Conservation (phyloP, 30 jellyfish, hydroid and myxozoan species). For the Pelagia noctiluca region DNA sequence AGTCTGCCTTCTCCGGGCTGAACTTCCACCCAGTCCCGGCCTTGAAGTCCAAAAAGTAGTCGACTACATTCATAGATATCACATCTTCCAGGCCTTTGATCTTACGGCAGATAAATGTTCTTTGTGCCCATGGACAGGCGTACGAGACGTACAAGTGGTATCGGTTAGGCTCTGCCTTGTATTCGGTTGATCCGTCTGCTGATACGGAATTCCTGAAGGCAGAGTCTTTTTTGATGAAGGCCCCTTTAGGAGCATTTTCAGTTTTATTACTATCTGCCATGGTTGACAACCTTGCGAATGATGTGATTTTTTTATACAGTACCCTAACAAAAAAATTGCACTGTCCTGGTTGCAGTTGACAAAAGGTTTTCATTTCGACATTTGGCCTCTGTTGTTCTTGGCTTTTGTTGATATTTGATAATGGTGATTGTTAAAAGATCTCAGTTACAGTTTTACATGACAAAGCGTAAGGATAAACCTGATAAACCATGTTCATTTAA, state of each 20-base stretch:
- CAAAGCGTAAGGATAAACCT: too few relatives aligned
- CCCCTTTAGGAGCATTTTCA: conserved; percentile 55
- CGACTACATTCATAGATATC: conserved; percentile 68
- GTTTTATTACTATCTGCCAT: background rate
- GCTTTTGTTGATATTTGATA: too few relatives aligned
- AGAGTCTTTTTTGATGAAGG: conserved; percentile 59
- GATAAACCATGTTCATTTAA: too few relatives aligned
- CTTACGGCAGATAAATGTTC: conserved; percentile 52
- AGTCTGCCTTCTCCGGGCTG: conserved; percentile 70
- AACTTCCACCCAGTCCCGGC: conserved; percentile 76
- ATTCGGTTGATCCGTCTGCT: conserved; percentile 82
- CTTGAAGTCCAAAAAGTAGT: conserved; percentile 42
- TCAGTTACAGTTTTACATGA: too few relatives aligned
- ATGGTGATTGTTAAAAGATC: too few relatives aligned
- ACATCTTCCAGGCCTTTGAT: conserved; percentile 83
- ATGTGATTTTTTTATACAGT: background rate
- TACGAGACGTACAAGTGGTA: conserved; percentile 78
- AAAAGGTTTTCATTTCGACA: too few relatives aligned
- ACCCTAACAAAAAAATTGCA: too few relatives aligned
- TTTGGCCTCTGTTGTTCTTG: too few relatives aligned
- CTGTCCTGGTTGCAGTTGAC: background rate
- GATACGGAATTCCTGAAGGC: conserved; percentile 57
- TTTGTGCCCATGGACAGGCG: conserved; percentile 92
- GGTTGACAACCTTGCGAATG: conserved; percentile 5
- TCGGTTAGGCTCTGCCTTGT: conserved; percentile 81